Conservation (phyloP, 2,888 invertebrate species). For the Bellardia pandia region DNA sequence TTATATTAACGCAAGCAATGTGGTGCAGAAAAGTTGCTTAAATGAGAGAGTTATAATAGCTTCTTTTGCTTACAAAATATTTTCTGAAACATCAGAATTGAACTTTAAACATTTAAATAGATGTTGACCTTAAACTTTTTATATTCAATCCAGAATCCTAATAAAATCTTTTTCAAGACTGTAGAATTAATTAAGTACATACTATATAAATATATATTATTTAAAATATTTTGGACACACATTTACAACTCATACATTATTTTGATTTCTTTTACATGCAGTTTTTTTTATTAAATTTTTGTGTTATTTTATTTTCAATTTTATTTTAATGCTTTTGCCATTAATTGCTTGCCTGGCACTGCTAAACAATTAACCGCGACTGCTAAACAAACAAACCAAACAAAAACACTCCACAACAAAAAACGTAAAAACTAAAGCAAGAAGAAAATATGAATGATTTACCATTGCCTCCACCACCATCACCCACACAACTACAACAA, state of each 20-base stretch:
- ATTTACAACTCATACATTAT: slow-evolving; percentile 44
- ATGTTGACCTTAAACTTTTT: no score
- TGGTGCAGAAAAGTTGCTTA: no score
- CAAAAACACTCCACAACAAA: slow-evolving; percentile 23
- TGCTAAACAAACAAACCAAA: slow-evolving; percentile 43
- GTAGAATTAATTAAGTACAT: no score
- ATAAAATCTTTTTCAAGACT: no score
- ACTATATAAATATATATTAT: no score
- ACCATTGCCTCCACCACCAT: slow-evolving; percentile 82
- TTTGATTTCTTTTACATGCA: slow-evolving; percentile 6
- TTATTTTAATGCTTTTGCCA: slow-evolving; percentile 54
- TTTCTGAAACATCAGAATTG: no score
- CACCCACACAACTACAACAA: slow-evolving; percentile 83
- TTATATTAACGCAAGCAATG: no score
- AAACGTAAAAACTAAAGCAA: slow-evolving; percentile 56
- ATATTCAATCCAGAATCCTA: no score
- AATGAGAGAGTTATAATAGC: no score
- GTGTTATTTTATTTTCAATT: slow-evolving; percentile 52
- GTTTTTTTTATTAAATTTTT: slow-evolving; percentile 35
- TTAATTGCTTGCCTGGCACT: slow-evolving; percentile 67
- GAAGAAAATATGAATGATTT: slow-evolving; percentile 77
- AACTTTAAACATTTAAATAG: no score
- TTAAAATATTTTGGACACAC: slow-evolving; percentile 35
- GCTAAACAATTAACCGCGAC: slow-evolving; percentile 73
- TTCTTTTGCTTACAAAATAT: no score